Evolutionary conservation across 2,113 vertebrate species (phyloP), one percentile per base, ranked within the genome.

Genomic region (Eurypyga helias): DNA sequence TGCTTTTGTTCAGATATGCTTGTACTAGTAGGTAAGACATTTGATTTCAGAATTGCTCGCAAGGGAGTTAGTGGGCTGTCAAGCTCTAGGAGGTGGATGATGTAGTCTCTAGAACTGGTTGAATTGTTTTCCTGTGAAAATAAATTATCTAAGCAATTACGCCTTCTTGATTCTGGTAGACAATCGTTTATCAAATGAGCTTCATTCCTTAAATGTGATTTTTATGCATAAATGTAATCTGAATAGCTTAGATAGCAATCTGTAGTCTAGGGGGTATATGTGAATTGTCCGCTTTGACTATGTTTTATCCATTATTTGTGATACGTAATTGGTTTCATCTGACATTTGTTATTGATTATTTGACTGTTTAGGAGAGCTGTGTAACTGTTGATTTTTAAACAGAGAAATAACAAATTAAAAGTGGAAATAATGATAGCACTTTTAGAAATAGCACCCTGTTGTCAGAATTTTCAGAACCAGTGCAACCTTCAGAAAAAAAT

Each of bases 61-160:
- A 62, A 70, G 83, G 87, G 95, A 89, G 29, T 58, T 82, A 71
- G 76, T 83, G 38, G 67, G 69, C 51, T 93, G 64, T 89, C 90
- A 95, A 82, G 76, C 76, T 87, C 88, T 95, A 55, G 69, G 86
- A 94, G 64, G 93, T 24, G 93, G 93, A 94, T 88, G 86, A 86
- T 95, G 80, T 33, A 90, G 84, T 96, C 65, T 93, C 70, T 91
- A 81, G 85, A 95, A 96, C 60, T 78, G 72, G 60, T 77, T 94
- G 85, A 86, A 88, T 86, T 95, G 82, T 95, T 96, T 96, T 94
- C 54, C 67, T 11, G 2, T 82, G 82, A 96, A 91, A 95, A 95
- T 95, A 95, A 94, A 96, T 96, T 96, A 93, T 93, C 78, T 81
- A 73, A 93, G 90, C 82, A 94, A 94, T 97, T 97, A 86, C 10